These are phyloP conservation scores for Tetraodon nigroviridis DNA, from an alignment of 2,113 vertebrate species.

Conservation along the genomic window DNA sequence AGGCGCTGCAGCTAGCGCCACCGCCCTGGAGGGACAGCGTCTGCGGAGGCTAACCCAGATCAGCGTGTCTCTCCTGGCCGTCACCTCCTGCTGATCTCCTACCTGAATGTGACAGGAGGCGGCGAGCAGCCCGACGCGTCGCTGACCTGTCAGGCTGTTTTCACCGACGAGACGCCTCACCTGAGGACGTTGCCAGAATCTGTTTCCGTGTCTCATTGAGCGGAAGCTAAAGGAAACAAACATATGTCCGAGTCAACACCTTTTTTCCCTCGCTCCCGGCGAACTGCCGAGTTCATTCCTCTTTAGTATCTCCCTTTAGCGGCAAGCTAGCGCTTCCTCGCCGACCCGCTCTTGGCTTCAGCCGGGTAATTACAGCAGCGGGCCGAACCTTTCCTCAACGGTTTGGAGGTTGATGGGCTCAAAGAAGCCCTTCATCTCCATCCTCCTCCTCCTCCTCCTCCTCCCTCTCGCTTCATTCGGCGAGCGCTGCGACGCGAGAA, in stretches of 20 bases:
- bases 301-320: too few relatives aligned
- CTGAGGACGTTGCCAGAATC: slow-evolving; percentile 40
- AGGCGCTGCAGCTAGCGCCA: slow-evolving; percentile 16
- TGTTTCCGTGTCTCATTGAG: not conserved
- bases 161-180: slow-evolving; percentile 38
- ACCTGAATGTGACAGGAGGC: slow-evolving; percentile 67
- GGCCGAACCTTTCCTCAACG: slow-evolving; percentile 41
- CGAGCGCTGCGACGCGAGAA: slow-evolving; percentile 47
- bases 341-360: slow-evolving; percentile 7
- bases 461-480: slow-evolving; percentile 16
- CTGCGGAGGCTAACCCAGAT: slow-evolving; percentile 68
- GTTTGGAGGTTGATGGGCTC: slow-evolving; percentile 10
- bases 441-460: not conserved
- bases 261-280: slow-evolving; percentile 7
- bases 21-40: slow-evolving; percentile 55
- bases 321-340: too few relatives aligned
- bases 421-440: not conserved
- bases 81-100: slow-evolving; percentile 36
- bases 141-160: not conserved
- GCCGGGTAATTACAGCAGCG: slow-evolving; percentile 37
- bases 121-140: slow-evolving; percentile 1
- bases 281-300: too few relatives aligned
- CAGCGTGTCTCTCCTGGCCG: slow-evolving; percentile 43
- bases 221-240: not conserved
- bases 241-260: slow-evolving; percentile 46